A percentile compares a stretch with the other conserved stretches of the same genome.
Evolutionary conservation across 1,140 invertebrate genomes (phyloP).

Genomic region (Chironomus striatipennis): DNA sequence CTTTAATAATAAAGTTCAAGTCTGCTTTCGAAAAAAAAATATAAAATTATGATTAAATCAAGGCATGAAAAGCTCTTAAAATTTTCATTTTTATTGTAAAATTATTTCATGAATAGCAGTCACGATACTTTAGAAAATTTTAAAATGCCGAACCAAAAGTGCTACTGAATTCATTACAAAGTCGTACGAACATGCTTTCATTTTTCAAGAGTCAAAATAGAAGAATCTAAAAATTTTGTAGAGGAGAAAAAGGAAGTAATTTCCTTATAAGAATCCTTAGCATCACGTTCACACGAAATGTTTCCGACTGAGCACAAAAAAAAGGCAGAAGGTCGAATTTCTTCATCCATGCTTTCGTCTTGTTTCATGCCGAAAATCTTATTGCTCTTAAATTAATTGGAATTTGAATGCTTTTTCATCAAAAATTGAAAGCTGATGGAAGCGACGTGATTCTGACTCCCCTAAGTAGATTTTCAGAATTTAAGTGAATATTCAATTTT

Average conservation of each 20-base stretch:
- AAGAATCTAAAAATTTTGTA: no score
- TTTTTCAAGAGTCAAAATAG: no score
- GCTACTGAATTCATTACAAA: no score
- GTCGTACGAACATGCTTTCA: no score
- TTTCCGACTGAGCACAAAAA: not conserved
- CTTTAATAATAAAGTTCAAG: no score
- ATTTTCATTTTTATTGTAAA: no score
- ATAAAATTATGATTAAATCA: no score
- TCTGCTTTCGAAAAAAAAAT: no score
- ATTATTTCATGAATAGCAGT: no score
- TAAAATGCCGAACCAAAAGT: no score
- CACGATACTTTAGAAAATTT: no score
- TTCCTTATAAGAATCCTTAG: not conserved
- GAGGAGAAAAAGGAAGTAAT: not conserved
- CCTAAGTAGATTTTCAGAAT: not conserved
- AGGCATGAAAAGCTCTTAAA: no score
- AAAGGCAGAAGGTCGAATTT: slow-evolving; percentile 4
- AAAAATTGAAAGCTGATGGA: not conserved
- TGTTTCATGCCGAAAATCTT: not conserved
- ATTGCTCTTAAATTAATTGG: slow-evolving; percentile 13
- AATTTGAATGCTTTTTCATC: slow-evolving; percentile 9
- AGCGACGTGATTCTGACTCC: not conserved
- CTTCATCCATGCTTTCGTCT: not conserved
- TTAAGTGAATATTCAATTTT: not conserved
- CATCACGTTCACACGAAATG: not conserved